phyloP scores from a whole-genome alignment of 2,797 vertebrate genomes.

The Clarias fuscus region DNA sequence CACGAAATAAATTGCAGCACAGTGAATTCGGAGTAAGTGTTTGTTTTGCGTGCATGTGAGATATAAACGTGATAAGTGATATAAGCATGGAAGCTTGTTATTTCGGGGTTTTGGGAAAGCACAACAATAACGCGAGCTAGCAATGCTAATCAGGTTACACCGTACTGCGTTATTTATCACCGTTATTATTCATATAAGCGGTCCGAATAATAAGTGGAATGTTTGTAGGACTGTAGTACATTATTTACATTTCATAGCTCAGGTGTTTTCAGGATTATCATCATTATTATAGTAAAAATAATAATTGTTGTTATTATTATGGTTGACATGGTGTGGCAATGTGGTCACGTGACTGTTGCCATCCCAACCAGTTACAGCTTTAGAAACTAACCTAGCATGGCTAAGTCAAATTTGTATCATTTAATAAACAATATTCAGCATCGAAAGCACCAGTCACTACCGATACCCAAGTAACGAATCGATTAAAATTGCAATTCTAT shows the following conservation, averaged over 20 bases:
- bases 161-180: too few relatives aligned
- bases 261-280: neutral
- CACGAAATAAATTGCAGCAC: slow-evolving; percentile 4
- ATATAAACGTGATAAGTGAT: neutral
- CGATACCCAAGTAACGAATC: too few relatives aligned
- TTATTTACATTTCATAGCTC: neutral
- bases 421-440: neutral
- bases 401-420: neutral
- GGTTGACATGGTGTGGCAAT: too few relatives aligned
- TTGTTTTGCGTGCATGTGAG: neutral
- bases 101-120: neutral
- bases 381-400: too few relatives aligned
- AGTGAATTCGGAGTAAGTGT: slow-evolving; percentile 40
- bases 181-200: neutral
- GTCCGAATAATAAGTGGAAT: neutral
- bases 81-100: neutral
- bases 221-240: neutral
- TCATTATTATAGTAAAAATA: neutral
- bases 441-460: too few relatives aligned
- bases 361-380: neutral
- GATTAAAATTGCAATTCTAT: too few relatives aligned
- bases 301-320: neutral
- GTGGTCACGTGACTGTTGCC: neutral
- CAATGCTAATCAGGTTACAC: neutral
- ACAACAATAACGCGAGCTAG: neutral